These are phyloP conservation scores for Cosmorhoe ocellata DNA, from an alignment of 2,888 invertebrate genomes.

Conservation along the genomic window DNA sequence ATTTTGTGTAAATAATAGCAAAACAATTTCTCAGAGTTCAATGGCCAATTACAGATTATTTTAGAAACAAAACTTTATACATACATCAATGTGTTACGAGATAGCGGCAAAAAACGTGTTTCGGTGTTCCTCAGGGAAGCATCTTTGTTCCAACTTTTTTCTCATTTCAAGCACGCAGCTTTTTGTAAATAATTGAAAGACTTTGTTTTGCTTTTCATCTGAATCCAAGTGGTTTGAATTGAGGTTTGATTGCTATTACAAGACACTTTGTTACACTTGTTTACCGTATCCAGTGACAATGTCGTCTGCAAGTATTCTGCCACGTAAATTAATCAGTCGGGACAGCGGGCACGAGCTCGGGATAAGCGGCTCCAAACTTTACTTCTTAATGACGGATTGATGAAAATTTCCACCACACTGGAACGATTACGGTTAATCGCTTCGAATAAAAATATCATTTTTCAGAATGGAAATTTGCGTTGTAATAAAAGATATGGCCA, in stretches of 20 bases:
- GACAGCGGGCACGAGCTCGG: constrained; percentile 55
- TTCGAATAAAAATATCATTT: constrained; percentile 33
- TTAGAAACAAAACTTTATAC: too few species aligned
- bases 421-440: constrained; percentile 56
- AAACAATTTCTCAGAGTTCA: too few species aligned
- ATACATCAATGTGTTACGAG: too few species aligned
- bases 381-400: constrained; percentile 64
- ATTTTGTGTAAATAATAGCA: too few species aligned
- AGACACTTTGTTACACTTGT: constrained; percentile 1
- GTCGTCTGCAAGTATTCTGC: constrained; percentile 33
- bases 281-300: constrained; percentile 18
- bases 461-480: constrained; percentile 6
- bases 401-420: constrained; percentile 50
- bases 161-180: too few species aligned
- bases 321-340: constrained; percentile 64
- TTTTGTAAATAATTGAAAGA: too few species aligned
- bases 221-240: too few species aligned
- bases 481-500: not conserved
- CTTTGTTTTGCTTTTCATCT: too few species aligned
- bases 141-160: too few species aligned
- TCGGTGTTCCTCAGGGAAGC: too few species aligned
- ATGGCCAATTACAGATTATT: too few species aligned
- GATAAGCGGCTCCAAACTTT: constrained; percentile 63
- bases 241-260: not conserved
- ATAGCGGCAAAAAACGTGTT: too few species aligned